These are phyloP conservation scores for Tenodera sinensis DNA, from an alignment of 2,888 invertebrate genomes.

Conservation along the genomic window DNA sequence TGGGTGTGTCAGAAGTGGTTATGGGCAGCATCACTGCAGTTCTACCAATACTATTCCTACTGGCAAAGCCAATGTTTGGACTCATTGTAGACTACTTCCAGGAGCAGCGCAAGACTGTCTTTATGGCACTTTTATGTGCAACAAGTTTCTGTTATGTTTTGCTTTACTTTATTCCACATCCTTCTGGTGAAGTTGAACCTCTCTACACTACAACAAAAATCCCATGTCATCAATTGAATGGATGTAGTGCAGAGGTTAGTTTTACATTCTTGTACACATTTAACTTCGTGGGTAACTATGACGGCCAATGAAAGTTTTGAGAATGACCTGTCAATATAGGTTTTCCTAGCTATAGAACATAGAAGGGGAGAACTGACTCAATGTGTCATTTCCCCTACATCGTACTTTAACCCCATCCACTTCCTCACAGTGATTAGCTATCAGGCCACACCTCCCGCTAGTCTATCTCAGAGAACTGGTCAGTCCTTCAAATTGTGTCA, in stretches of 20 bases:
- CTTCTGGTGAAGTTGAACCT: not conserved
- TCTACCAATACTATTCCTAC: constrained; percentile 69
- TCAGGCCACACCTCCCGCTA: no score
- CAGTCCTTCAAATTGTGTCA: no score
- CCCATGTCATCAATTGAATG: not conserved
- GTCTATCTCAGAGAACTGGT: no score
- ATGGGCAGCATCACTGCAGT: constrained; percentile 76
- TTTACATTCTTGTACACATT: not conserved
- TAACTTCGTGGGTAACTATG: no score
- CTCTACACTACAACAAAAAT: not conserved
- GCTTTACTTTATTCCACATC: constrained; percentile 62
- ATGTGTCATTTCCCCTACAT: no score
- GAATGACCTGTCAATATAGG: no score
- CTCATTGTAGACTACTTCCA: constrained; percentile 59
- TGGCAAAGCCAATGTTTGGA: constrained; percentile 74
- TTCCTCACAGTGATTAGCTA: no score
- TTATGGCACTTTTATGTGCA: constrained; percentile 59
- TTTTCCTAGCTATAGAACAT: no score
- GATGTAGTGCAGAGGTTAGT: not conserved
- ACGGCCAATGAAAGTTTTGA: no score
- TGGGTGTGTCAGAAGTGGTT: constrained; percentile 69
- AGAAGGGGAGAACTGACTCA: no score
- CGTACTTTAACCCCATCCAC: no score
- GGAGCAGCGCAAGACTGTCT: constrained; percentile 64
- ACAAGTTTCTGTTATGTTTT: constrained; percentile 67